phyloP scores from a whole-genome alignment of 2,113 vertebrate species.

The Nipponia nippon region DNA sequence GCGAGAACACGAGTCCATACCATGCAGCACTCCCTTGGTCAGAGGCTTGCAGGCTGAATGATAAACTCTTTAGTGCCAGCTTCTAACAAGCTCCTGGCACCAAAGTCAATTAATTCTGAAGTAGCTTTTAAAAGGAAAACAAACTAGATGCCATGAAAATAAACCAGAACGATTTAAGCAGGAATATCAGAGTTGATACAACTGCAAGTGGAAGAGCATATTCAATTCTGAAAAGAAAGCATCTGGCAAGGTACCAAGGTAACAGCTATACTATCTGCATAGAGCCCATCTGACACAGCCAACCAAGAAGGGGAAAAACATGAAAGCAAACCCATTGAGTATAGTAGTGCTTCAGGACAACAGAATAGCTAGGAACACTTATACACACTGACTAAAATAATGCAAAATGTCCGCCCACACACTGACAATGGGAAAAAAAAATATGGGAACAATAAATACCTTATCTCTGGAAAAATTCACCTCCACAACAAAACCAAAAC shows the following conservation, averaged over 20 bases:
- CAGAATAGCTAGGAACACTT: not conserved
- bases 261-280: not conserved
- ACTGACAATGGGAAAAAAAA: not conserved
- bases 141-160: slow-evolving; percentile 45
- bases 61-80: slow-evolving; percentile 7
- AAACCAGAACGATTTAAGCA: slow-evolving; percentile 23
- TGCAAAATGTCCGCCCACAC: not conserved
- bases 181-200: not conserved
- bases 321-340: slow-evolving; percentile 1
- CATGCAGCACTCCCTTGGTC: not conserved
- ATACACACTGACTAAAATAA: not conserved
- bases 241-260: not conserved
- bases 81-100: slow-evolving; percentile 27
- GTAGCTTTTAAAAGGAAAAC: slow-evolving; percentile 25
- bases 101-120: slow-evolving; percentile 38
- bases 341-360: not conserved
- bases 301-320: not conserved
- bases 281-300: not conserved
- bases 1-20: not conserved
- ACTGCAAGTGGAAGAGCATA: not conserved
- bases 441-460: not conserved
- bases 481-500: slow-evolving; percentile 6
- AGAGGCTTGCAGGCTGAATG: not conserved
- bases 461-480: not conserved
- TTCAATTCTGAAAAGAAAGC: slow-evolving; percentile 13